Base-by-base conservation (phyloP, 2,113 vertebrate genomes). In the Cyprinodon tularosa region DNA sequence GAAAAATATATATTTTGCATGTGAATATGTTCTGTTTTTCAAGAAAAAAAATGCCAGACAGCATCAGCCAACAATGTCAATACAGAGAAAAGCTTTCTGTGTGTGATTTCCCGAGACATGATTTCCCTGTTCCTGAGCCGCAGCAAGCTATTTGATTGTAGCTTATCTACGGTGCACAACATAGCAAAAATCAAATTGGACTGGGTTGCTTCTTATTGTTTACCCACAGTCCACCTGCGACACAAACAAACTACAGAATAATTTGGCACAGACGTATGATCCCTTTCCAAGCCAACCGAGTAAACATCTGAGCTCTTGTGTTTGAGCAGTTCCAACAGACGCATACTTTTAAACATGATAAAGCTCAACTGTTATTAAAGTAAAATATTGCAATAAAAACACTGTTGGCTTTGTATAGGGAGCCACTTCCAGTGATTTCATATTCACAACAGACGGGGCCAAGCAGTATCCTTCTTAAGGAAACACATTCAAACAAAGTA, bases 221-320 rank as follows among this genome's bases (percentile, higher is more conserved):
- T 80, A 82, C 75, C 17, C 82, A 60, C 36, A 74, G 78, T 84
- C 81, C 88, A 90, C 89, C 88, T 93, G 90, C 88, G 86, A 74
- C 86, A 91, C 82, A 80, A 81, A 89, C 64, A 84, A 85, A 82
- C 75, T 72, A 68, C 69, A 68, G 77, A 42, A 65, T 78, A 78
- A 88, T 86, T 85, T 88, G 82, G 86, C 84, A 74, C 75, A 71
- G 81, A 76, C 71, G 71, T 75, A 69, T 62, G 85, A 86, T 87
- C 76, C 45, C 45, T 72, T 60, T 87, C 86, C 63, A 77, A 77
- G 68, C 45, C 78, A 81, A 88, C 69, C 50, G 75, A 81, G 72
- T n/a, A 73, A 82, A 83, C 88, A 84, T 90, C 84, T 83, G 84
- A 90, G 84, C 76, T 81, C 73, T 75, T 62, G 60, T 67, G 47